Percentiles rank a stretch among this genome's conserved stretches.
These are phyloP conservation scores for Elaphurus davidianus DNA, from an alignment of 2,113 vertebrate species.

Conservation along the genomic window DNA sequence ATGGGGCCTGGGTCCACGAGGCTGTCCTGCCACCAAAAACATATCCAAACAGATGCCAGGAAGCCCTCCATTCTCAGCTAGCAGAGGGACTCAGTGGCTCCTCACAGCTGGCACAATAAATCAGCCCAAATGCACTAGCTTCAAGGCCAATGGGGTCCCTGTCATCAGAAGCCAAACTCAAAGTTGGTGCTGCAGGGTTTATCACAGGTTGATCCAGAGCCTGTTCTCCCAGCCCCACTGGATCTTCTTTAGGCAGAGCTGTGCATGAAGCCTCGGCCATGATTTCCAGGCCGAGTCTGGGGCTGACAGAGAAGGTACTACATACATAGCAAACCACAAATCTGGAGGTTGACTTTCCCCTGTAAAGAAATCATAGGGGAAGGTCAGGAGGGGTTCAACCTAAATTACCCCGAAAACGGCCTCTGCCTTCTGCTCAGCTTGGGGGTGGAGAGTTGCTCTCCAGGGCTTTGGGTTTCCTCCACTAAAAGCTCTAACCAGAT, in stretches of 20 bases:
- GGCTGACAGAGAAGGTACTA: background rate
- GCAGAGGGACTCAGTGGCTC: background rate
- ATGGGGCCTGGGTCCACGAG: background rate
- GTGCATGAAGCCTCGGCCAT: accelerated
- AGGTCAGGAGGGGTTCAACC: background rate
- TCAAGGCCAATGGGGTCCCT: background rate
- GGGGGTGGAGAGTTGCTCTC: background rate
- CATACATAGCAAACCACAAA: background rate
- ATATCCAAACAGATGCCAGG: background rate
- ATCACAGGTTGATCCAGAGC: background rate
- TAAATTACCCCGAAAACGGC: background rate
- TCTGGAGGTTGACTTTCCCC: background rate
- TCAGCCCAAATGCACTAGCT: constrained; percentile 6
- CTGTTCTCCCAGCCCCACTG: too few relatives aligned
- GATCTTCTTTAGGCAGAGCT: background rate
- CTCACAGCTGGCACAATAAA: background rate
- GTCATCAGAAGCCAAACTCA: background rate
- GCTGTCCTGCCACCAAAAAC: background rate
- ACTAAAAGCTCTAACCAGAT: background rate
- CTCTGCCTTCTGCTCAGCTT: background rate
- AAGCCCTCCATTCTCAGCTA: background rate
- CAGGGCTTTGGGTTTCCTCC: background rate
- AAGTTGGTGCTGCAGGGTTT: background rate
- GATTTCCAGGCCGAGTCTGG: background rate
- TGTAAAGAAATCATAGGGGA: background rate